Conservation (phyloP, 37 sponge, comb jelly and placozoan species). For the Haliclona indistincta region DNA sequence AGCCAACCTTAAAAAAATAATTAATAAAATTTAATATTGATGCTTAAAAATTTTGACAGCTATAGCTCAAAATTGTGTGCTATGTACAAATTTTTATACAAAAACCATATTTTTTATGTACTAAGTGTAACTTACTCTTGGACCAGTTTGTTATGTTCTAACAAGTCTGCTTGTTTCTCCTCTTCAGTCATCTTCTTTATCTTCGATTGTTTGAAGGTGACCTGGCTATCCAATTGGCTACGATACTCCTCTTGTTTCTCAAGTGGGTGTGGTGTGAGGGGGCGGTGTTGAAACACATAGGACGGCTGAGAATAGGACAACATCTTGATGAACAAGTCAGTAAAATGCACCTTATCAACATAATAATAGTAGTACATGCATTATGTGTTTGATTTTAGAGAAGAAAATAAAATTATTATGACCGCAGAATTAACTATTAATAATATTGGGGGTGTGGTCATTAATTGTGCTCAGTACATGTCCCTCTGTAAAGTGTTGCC, state of each 20-base stretch:
- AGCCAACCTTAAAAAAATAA: conserved; percentile 45
- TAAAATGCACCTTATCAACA: too few species aligned
- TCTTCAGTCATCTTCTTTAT: conserved; percentile 23
- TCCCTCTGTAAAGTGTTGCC: too few species aligned
- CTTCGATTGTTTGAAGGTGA: conserved; percentile 9
- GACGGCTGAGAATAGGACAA: conserved; percentile 52
- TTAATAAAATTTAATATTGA: background rate
- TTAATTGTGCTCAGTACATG: too few species aligned
- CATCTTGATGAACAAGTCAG: background rate
- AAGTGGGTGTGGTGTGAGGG: conserved; percentile 38
- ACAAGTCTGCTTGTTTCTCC: conserved; percentile 45
- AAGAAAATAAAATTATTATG: background rate
- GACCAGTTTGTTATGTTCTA: conserved; percentile 59
- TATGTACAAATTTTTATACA: too few species aligned
- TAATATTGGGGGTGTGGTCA: too few species aligned
- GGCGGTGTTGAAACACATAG: conserved; percentile 72
- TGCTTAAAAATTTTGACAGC: background rate
- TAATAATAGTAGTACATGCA: too few species aligned
- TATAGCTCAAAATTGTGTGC: background rate
- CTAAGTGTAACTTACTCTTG: conserved; percentile 67
- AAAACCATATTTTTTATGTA: too few species aligned
- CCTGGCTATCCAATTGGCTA: conserved; percentile 71
- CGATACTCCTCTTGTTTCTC: conserved; percentile 66
- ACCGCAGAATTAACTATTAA: too few species aligned
- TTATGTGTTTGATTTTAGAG: too few species aligned